These are phyloP conservation scores for Clinocottus analis DNA, from an alignment of 2,113 vertebrate genomes.

Conservation along the genomic window DNA sequence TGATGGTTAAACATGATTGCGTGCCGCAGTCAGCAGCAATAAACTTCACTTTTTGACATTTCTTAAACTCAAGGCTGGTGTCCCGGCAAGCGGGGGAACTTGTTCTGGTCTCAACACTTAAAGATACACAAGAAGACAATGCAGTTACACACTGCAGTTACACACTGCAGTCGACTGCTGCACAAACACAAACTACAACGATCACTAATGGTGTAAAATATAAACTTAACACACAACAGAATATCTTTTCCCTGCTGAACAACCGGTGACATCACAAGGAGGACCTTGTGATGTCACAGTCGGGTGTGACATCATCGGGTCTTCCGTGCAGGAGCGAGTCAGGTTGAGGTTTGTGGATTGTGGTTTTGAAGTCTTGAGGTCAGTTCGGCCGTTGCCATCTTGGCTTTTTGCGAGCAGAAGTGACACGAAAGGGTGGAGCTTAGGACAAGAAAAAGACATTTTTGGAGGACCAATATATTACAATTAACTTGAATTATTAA, in stretches of 20 bases:
- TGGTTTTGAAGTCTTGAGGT: too few species aligned
- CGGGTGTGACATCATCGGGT: background rate
- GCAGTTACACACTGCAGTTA: background rate
- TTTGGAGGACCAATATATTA: too few species aligned
- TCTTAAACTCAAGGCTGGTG: background rate
- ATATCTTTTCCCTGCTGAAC: background rate
- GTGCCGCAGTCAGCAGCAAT: slow-evolving; percentile 4
- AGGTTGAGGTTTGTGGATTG: too few species aligned
- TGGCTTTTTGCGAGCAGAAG: too few species aligned
- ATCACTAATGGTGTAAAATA: too few species aligned
- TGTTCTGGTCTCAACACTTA: background rate
- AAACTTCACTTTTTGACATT: slow-evolving; percentile 15
- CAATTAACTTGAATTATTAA: too few species aligned
- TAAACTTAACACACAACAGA: too few species aligned
- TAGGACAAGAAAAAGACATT: too few species aligned
- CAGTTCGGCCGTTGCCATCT: too few species aligned
- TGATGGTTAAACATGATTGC: slow-evolving; percentile 22
- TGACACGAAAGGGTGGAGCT: too few species aligned
- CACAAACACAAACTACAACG: background rate
- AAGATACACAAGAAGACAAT: background rate
- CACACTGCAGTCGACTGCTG: background rate
- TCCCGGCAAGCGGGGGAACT: background rate
- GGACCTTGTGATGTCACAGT: background rate
- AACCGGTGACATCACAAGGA: too few species aligned
- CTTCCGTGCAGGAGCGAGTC: background rate